phyloP scores from a whole-genome alignment of 2,113 vertebrate genomes.

The Natator depressus region DNA sequence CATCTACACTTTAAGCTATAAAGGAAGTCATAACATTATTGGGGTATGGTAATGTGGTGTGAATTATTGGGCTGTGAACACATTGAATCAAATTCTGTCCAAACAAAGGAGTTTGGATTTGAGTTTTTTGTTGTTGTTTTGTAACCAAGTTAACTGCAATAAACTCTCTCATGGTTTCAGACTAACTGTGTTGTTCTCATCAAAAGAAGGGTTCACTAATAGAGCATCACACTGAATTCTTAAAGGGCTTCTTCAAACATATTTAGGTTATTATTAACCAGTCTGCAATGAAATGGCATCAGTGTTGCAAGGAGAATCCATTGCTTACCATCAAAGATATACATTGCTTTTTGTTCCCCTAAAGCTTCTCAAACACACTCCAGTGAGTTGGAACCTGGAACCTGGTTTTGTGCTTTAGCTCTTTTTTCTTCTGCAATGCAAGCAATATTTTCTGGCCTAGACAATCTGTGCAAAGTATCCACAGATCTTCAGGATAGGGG shows the following conservation, averaged over 20 bases:
- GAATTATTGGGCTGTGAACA: not conserved
- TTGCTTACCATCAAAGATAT: not conserved
- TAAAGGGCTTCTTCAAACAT: not conserved
- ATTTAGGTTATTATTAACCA: not conserved
- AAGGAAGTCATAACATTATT: not conserved
- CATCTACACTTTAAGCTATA: not conserved
- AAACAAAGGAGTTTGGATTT: not conserved
- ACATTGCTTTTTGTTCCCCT: not conserved
- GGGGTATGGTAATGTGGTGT: not conserved
- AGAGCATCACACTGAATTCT: fast-evolving
- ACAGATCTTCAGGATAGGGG: not conserved
- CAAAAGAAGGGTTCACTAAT: fast-evolving
- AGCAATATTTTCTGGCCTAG: not conserved
- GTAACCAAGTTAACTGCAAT: not conserved
- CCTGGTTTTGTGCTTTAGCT: fast-evolving
- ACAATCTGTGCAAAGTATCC: not conserved
- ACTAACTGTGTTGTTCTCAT: not conserved
- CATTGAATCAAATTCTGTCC: not conserved
- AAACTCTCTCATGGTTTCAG: not conserved
- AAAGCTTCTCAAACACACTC: not conserved
- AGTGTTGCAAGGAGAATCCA: not conserved
- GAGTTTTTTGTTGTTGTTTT: not conserved
- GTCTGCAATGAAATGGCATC: not conserved
- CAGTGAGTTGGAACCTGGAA: not conserved
- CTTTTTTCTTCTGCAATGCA: not conserved